phyloP scores from a whole-genome alignment of 2,888 invertebrate genomes.

The Xestoiulus laeticollis region DNA sequence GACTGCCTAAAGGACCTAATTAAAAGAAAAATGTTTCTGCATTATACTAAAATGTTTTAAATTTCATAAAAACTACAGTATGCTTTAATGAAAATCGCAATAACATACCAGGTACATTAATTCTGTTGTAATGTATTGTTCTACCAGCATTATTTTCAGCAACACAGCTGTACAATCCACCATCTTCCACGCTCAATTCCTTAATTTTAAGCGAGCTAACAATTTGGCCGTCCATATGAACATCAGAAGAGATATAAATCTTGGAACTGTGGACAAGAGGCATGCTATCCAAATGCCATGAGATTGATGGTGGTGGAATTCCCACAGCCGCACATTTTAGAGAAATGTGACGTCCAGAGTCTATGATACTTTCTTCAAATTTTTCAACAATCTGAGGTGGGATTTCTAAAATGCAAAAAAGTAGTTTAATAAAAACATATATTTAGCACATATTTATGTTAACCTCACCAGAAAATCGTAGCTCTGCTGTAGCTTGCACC shows the following conservation, averaged over 20 bases:
- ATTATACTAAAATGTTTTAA: too few species aligned
- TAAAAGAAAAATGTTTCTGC: neutral
- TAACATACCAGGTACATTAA: slow-evolving; percentile 58
- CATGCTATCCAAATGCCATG: slow-evolving; percentile 49
- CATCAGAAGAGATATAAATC: neutral
- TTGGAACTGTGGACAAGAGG: neutral
- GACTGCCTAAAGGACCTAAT: slow-evolving; percentile 44
- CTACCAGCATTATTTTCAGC: slow-evolving; percentile 58
- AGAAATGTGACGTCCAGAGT: slow-evolving; percentile 28
- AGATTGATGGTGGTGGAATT: slow-evolving; percentile 50
- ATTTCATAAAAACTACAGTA: neutral
- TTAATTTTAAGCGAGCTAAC: neutral
- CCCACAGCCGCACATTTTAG: slow-evolving; percentile 48
- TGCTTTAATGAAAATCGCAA: neutral
- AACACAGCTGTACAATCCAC: slow-evolving; percentile 58
- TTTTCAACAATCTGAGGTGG: slow-evolving; percentile 36
- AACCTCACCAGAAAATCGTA: slow-evolving; percentile 67
- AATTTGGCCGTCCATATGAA: neutral
- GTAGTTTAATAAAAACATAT: too few species aligned
- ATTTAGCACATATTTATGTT: neutral
- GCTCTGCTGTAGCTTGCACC: slow-evolving; percentile 78
- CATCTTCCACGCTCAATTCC: slow-evolving; percentile 54
- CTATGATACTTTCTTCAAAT: neutral
- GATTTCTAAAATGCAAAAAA: slow-evolving; percentile 26
- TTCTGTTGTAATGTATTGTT: slow-evolving; percentile 55